Base-by-base conservation (phyloP, 35 echinoderm and acorn worm genomes). In the Ptychodera flava region DNA sequence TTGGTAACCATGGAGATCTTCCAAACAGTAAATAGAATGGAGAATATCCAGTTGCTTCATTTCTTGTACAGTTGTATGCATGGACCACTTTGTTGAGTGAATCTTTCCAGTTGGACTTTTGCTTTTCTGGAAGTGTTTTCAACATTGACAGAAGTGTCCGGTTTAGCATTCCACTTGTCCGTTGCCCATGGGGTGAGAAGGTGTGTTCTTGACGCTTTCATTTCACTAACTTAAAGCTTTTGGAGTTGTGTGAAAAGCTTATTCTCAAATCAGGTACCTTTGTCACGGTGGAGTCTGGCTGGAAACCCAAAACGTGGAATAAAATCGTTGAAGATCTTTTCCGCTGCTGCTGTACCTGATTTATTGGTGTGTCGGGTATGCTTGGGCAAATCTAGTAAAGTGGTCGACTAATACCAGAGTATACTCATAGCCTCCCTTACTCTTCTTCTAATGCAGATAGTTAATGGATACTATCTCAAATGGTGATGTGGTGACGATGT, bases 11-110 rank as follows among this genome's bases (percentile, higher is more conserved):
- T 37, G 90, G 90, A 16, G 86, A 82, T 33, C 93, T 37, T 36
- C 93, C 93, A 78, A 89, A 95, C 79, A 95, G 80, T 14, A 92
- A 75, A 80, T 81, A 95, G 37, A 86, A 92, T 1, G 90, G 93
- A 27, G 93, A 91, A 78, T 31, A 94, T 0, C 89, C 89, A 10
- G 89, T 94, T 86, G 93, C 53, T 0, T 87, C 90, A 83, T 89
- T 82, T 31, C 82, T 81, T 0, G 93, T 94, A 31, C 90, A 91
- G 75, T 94, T 94, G 82, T 91, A 94, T 15, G 93, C 93, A 86
- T 94, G 93, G 2, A 94, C 89, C 22, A 94, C 77, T 77, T 88
- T 91, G 38, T 88, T 53, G 28, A 94, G 82, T 29, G 78, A 80
- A 12, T 90, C 78, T 28, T 36, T 90, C 92, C 88, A 93, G 16